Evolutionary conservation across 2,888 invertebrate species (phyloP), one percentile per base, ranked within the genome.

Genomic region (Choristoneura rosaceana): DNA sequence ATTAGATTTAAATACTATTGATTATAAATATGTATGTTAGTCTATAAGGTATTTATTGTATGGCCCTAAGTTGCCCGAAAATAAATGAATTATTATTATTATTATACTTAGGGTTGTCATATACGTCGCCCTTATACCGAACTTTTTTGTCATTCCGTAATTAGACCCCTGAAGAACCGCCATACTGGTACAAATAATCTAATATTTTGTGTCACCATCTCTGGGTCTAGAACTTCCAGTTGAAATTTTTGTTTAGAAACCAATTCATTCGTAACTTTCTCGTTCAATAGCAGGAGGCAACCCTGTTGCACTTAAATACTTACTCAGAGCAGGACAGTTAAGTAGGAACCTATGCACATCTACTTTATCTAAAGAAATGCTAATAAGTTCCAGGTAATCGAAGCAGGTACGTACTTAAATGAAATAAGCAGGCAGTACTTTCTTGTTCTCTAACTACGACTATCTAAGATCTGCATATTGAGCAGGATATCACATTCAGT

Each of bases 401-500:
- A 52, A 3, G 52, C 17, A 15, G 17, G 52, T 9, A 52, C 17
- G 52, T 15, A 52, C 7, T 8, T 52, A 17, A 52, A 52, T 47
- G n/a, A n/a, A 14, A 14, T 5, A 47, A n/a, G 17, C 7, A 38
- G 38, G 38, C 38, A 38, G 9, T 52, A 52, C 50, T 52, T 52
- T 52, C 50, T 15, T 17, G 5, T 25, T 33, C 45, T 41, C 45
- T 55, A 71, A 55, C 61, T n/a, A 25, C 15, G 67, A 50, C 58
- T 71, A 71, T 71, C 71, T 67, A 4, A 38, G 58, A 71, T 71
- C 62, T 67, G 70, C 69, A 55, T 74, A 65, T 75, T 76, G 75
- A 76, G 67, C 76, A 77, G 75, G 76, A 76, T 74, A 76, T 71
- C 65, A 68, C 74, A 74, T 78, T 71, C 75, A 76, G 76, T 77